Evolutionary conservation across 2,888 invertebrate genomes (phyloP), one percentile per base, ranked within the genome.

Genomic region (Callyntrura sp.): DNA sequence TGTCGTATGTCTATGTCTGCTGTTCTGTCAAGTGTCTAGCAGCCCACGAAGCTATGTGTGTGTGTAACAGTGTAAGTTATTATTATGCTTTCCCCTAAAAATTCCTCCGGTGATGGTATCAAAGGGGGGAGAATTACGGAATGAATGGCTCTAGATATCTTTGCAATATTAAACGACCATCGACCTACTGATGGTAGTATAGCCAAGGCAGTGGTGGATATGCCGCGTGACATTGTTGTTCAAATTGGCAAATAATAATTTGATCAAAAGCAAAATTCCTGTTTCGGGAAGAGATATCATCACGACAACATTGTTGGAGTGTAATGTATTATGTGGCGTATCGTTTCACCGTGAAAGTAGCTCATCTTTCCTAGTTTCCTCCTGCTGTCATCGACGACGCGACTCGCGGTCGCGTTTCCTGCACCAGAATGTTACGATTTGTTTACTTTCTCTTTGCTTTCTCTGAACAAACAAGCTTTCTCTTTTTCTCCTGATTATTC

Each of bases 391-490:
- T 5, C 20, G 6, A 60, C n/a, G 25, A 23, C 20, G 60, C 14
- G 28, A 17, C 25, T 43, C 25, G 20, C 25, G 20, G 23, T 60
- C 35, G 8, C 12, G 43, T 45, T 20, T 70, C 9, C 45, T 11
- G 5, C 28, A 60, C 5, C 14, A 35, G 6, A 35, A 35, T 35
- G 6, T 35, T 2, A 70, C 17, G 70, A 45, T 45, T 70, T 70
- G 70, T 45, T 70, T 70, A 70, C 70, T 45, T 70, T 70, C 70
- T 70, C 43, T 45, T 70, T 51, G 9, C 23, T 62, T 17, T 60
- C 8, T 17, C 43, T 68, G 17, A 9, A 17, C 68, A 68, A 70
- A 70, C 70, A 70, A 20, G 70, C 35, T 45, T 70, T 70, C 35
- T 70, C 70, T 17, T 70, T n/a, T 70, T 70, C 45, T 3, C 43